A percentile compares a stretch with the other conserved stretches of the same genome.
phyloP scores from a whole-genome alignment of 2,113 vertebrate species.

The Cryptotis parvus region DNA sequence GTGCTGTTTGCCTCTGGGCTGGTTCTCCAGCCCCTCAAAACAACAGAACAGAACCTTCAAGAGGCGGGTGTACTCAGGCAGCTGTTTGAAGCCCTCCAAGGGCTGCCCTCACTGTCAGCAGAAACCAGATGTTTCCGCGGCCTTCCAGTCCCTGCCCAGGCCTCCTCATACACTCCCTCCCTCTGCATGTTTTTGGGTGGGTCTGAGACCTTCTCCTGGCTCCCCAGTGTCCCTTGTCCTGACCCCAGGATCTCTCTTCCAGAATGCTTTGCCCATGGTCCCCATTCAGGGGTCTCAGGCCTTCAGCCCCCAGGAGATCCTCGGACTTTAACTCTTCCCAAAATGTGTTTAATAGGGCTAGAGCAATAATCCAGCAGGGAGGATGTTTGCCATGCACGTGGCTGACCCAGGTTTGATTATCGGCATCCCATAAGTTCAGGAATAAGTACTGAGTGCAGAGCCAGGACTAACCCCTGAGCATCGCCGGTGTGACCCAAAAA shows the following conservation, averaged over 20 bases:
- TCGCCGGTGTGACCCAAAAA: no score
- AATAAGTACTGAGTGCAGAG: no score
- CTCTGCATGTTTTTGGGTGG: rapidly evolving
- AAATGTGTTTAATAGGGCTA: neutral
- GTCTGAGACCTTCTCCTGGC: no score
- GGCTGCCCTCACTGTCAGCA: neutral
- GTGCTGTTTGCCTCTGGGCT: no score
- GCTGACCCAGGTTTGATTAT: no score
- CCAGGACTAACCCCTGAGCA: no score
- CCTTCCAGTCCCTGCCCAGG: neutral
- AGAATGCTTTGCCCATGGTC: neutral
- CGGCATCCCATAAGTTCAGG: no score
- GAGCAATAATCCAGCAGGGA: no score
- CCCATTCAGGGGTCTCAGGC: neutral
- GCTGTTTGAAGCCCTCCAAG: neutral
- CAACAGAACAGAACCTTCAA: no score
- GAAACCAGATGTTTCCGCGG: neutral
- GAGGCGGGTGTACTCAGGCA: neutral
- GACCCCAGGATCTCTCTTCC: neutral
- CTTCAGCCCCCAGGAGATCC: neutral
- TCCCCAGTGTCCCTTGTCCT: neutral
- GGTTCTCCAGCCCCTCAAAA: no score
- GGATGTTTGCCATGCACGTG: no score
- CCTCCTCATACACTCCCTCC: neutral
- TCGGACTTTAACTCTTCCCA: neutral